Conservation (phyloP, 1,140 invertebrate species). For the Pemphigus obesinymphae region DNA sequence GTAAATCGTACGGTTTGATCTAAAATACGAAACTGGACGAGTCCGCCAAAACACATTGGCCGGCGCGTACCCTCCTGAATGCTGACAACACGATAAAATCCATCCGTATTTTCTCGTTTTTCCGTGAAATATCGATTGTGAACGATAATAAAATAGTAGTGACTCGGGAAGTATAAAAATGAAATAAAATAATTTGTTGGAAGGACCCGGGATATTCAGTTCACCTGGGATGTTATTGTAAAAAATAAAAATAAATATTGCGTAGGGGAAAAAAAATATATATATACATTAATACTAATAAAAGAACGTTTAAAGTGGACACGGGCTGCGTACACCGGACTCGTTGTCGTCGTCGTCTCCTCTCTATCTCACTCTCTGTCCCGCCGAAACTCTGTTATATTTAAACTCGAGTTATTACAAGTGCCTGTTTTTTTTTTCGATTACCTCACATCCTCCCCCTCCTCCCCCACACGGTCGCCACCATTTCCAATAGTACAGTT, state of each 20-base stretch:
- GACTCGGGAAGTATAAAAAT: not conserved
- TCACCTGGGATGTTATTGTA: not conserved
- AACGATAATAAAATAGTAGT: not conserved
- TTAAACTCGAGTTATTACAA: conserved; percentile 17
- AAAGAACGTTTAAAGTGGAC: conserved; percentile 10
- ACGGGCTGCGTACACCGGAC: not conserved
- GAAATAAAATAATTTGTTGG: not conserved
- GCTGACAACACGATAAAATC: no score
- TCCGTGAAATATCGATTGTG: not conserved
- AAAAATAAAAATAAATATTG: not conserved
- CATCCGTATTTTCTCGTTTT: no score
- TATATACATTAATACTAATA: no score
- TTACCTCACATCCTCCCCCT: no score
- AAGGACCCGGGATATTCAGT: not conserved
- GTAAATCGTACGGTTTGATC: no score
- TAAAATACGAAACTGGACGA: no score
- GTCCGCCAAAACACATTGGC: no score
- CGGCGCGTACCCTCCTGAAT: no score
- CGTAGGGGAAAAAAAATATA: no score
- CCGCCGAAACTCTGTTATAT: not conserved
- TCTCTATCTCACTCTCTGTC: no score
- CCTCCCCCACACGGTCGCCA: no score
- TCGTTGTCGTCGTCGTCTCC: no score
- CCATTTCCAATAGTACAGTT: not conserved
- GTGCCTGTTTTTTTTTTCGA: not conserved